These are phyloP conservation scores for Drosophila anceps DNA, from an alignment of 2,888 invertebrate genomes.

Conservation along the genomic window DNA sequence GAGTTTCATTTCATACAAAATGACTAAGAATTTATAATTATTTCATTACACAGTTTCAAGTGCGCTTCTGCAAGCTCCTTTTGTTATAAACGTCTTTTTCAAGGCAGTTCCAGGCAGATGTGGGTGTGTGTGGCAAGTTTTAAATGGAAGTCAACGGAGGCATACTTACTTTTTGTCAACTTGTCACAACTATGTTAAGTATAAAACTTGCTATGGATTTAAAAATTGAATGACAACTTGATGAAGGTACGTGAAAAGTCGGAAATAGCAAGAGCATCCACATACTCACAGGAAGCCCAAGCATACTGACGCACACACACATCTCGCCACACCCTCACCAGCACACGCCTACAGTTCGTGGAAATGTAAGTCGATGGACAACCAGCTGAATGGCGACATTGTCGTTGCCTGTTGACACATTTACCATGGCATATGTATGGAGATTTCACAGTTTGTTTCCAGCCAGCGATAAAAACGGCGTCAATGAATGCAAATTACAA, in stretches of 20 bases:
- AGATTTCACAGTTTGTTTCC: slow-evolving; percentile 63
- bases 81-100: slow-evolving; percentile 15
- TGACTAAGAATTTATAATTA: neutral
- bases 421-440: slow-evolving; percentile 40
- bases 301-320: slow-evolving; percentile 21
- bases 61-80: neutral
- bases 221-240: slow-evolving; percentile 83
- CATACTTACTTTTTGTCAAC: slow-evolving; percentile 74
- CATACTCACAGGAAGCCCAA: slow-evolving; percentile 21
- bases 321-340: slow-evolving; percentile 30
- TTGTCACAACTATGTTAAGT: slow-evolving; percentile 81
- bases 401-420: slow-evolving; percentile 70
- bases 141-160: slow-evolving; percentile 54
- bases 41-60: neutral
- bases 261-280: slow-evolving; percentile 70
- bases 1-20: neutral
- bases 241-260: slow-evolving; percentile 81
- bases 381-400: slow-evolving; percentile 57
- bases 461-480: slow-evolving; percentile 57
- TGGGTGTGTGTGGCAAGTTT: slow-evolving; percentile 49
- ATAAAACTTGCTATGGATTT: slow-evolving; percentile 80
- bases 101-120: slow-evolving; percentile 16
- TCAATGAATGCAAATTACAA: slow-evolving; percentile 78
- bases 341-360: slow-evolving; percentile 26
- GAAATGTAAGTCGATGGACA: slow-evolving; percentile 61